These are phyloP conservation scores for Cephalopterus ornatus DNA, from an alignment of 2,113 vertebrate species.

Conservation along the genomic window DNA sequence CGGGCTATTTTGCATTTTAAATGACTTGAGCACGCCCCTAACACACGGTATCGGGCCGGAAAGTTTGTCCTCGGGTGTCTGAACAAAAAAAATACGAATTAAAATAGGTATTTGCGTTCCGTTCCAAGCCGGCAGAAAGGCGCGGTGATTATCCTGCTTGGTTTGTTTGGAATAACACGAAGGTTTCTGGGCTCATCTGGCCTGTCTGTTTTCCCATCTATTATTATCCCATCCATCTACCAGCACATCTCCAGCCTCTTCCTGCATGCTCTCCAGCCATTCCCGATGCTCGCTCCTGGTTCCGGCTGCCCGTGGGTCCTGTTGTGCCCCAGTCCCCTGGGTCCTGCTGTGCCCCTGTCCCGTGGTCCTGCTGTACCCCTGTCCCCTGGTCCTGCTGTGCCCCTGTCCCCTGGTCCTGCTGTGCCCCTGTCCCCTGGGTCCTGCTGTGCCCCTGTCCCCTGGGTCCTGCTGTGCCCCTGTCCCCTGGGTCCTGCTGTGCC, in stretches of 20 bases:
- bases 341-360: background rate
- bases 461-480: background rate
- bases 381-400: background rate
- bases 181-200: background rate
- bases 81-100: background rate
- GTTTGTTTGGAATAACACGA: background rate
- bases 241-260: background rate
- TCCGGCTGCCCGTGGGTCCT: background rate
- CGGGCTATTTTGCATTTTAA: constrained; percentile 21
- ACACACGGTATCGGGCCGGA: background rate
- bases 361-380: background rate
- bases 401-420: background rate
- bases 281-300: background rate
- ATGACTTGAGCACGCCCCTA: background rate
- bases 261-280: background rate
- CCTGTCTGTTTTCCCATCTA: background rate
- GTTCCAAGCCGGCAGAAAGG: background rate
- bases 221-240: background rate
- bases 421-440: background rate
- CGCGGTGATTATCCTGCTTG: background rate
- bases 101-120: background rate
- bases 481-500: background rate
- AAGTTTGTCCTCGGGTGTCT: background rate
- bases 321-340: background rate
- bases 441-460: background rate